Conservation (phyloP, 2,888 invertebrate species). For the Chymomyza procnemis region DNA sequence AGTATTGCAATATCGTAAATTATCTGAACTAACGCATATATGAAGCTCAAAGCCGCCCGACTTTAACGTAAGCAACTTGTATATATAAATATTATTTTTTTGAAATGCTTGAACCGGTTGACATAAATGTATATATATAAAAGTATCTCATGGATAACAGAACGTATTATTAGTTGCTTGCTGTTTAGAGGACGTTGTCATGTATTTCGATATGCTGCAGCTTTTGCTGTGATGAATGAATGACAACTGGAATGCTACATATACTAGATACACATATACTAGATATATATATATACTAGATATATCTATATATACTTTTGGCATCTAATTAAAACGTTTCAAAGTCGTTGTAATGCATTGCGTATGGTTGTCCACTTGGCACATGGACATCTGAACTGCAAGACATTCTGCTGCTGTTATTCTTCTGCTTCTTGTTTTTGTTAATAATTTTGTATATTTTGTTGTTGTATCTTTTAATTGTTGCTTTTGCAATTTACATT, state of each 20-base stretch:
- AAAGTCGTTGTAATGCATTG: background rate
- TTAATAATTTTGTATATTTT: background rate
- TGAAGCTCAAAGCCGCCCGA: too few relatives aligned
- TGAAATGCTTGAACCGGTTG: background rate
- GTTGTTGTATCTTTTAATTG: background rate
- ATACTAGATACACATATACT: background rate
- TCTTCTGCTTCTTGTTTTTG: background rate
- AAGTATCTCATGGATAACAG: conserved; percentile 47
- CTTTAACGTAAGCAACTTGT: too few relatives aligned
- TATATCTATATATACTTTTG: conserved; percentile 15
- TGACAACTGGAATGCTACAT: conserved; percentile 57
- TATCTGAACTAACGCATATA: too few relatives aligned
- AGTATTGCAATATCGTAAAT: too few relatives aligned
- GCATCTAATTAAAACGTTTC: conserved; percentile 30
- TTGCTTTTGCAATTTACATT: background rate
- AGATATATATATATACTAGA: background rate
- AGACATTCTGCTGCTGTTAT: background rate
- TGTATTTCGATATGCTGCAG: background rate
- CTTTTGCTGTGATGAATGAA: conserved; percentile 58
- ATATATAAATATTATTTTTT: background rate
- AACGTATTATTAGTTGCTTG: background rate
- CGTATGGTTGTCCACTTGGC: background rate
- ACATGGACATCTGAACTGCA: background rate
- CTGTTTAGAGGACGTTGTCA: background rate
- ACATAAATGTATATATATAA: background rate